Conservation (phyloP, 2,888 invertebrate genomes). For the Sthenelais limicola region DNA sequence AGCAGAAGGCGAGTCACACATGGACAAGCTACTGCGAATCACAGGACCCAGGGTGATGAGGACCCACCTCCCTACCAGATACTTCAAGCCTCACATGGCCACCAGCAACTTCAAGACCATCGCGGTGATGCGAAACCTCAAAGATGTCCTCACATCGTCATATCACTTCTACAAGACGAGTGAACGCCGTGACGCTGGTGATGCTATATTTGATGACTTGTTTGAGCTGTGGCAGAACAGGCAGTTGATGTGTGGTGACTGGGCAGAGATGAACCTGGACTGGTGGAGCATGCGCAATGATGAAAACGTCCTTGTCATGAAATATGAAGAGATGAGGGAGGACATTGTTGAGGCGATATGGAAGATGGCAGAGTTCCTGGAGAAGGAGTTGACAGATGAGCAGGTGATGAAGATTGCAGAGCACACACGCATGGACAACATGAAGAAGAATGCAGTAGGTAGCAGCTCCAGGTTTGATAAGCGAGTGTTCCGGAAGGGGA, state of each 20-base stretch:
- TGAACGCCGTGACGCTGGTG: too few species aligned
- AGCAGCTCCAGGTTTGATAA: not conserved
- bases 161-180: slow-evolving; percentile 28
- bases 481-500: slow-evolving; percentile 16
- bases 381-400: not conserved
- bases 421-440: not conserved
- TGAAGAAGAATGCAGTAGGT: not conserved
- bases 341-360: not conserved
- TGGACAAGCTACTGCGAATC: not conserved
- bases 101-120: not conserved
- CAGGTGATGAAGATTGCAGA: not conserved
- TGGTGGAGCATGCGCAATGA: slow-evolving; percentile 18
- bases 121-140: slow-evolving; percentile 21
- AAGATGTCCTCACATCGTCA: slow-evolving; percentile 13
- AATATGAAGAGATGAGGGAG: slow-evolving; percentile 21
- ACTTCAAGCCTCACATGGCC: not conserved
- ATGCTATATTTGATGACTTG: slow-evolving; percentile 22
- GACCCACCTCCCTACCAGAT: slow-evolving; percentile 15
- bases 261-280: slow-evolving; percentile 10
- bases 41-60: slow-evolving; percentile 12
- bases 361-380: slow-evolving; percentile 12
- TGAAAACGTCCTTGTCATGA: slow-evolving; percentile 4
- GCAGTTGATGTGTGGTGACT: slow-evolving; percentile 1
- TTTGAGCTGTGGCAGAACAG: slow-evolving; percentile 13
- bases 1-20: not conserved